phyloP scores from a whole-genome alignment of 2,797 vertebrate genomes.

The Enteromius paludinosus region DNA sequence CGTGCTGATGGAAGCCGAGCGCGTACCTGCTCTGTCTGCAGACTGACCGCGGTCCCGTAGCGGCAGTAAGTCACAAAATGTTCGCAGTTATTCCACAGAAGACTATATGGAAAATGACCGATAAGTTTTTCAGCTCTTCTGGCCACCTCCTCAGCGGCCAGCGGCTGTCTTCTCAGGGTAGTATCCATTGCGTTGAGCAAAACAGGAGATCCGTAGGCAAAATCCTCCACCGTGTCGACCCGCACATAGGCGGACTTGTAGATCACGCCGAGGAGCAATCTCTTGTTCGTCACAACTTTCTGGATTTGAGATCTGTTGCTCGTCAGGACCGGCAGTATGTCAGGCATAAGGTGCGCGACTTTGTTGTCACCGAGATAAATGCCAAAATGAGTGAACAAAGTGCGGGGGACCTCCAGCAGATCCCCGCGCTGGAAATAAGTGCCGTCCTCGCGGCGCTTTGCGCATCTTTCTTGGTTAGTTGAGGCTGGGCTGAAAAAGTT shows the following conservation, averaged over 20 bases:
- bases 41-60: conserved; percentile 84
- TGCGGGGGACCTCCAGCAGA: conserved; percentile 90
- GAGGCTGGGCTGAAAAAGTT: conserved; percentile 71
- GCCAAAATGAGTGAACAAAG: conserved; percentile 92
- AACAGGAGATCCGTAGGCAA: conserved; percentile 88
- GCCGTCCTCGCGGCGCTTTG: conserved; percentile 61
- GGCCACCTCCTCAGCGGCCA: conserved; percentile 86
- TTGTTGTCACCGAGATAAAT: conserved; percentile 91
- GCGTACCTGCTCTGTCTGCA: conserved; percentile 90
- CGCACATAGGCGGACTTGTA: conserved; percentile 85
- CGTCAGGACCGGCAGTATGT: conserved; percentile 86
- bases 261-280: conserved; percentile 90
- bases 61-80: conserved; percentile 95
- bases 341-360: conserved; percentile 95
- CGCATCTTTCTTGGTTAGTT: conserved; percentile 44
- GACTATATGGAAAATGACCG: conserved; percentile 86
- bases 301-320: conserved; percentile 72
- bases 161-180: conserved; percentile 71
- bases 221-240: conserved; percentile 93
- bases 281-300: conserved; percentile 87
- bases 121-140: conserved; percentile 85
- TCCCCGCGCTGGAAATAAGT: conserved; percentile 84
- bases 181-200: conserved; percentile 87
- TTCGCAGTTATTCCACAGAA: conserved; percentile 98
- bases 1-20: neutral